Evolutionary conservation across 2,888 invertebrate species (phyloP).

Genomic region (Urechis unicinctus): DNA sequence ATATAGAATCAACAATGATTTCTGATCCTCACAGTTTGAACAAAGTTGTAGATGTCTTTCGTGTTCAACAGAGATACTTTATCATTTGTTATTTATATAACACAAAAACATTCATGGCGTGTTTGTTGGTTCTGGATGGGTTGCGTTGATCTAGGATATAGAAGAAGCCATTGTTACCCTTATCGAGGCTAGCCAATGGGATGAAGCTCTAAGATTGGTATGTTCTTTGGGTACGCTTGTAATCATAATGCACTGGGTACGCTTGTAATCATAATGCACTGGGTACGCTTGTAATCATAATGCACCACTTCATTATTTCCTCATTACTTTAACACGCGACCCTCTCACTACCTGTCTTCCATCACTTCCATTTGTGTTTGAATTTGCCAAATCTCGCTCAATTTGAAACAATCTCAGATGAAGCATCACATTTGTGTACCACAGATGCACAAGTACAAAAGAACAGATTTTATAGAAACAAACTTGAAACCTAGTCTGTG

Average conservation of each 20-base stretch:
- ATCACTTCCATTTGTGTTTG: too few relatives aligned
- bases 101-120: neutral
- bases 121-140: neutral
- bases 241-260: neutral
- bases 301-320: too few relatives aligned
- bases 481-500: conserved; percentile 52
- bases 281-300: neutral
- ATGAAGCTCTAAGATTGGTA: conserved; percentile 63
- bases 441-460: conserved; percentile 54
- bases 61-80: neutral
- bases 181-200: conserved; percentile 64
- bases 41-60: neutral
- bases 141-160: conserved; percentile 48
- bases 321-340: too few relatives aligned
- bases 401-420: too few relatives aligned
- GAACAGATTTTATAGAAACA: conserved; percentile 55
- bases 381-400: too few relatives aligned
- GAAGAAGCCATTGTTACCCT: conserved; percentile 63
- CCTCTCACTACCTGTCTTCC: too few relatives aligned
- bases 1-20: too few relatives aligned
- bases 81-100: neutral
- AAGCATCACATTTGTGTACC: too few relatives aligned
- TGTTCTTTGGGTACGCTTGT: conserved; percentile 20
- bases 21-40: neutral
- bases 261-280: neutral